phyloP scores from a whole-genome alignment of 2,113 vertebrate species.

The Cyprinodon variegatus region DNA sequence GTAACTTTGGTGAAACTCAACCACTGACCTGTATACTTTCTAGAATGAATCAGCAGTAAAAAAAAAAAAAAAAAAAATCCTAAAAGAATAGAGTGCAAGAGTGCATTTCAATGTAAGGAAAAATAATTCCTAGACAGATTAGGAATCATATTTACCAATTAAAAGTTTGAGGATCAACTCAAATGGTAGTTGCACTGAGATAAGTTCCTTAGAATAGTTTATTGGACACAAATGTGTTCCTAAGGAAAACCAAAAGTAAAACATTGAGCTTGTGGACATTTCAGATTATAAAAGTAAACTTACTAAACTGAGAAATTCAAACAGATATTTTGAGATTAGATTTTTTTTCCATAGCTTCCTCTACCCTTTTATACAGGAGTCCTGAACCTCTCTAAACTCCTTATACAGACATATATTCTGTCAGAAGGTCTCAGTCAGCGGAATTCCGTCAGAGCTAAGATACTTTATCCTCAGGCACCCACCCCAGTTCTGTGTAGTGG shows the following conservation, averaged over 20 bases:
- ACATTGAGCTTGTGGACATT: constrained; percentile 22
- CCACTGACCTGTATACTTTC: neutral
- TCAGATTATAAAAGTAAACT: constrained; percentile 6
- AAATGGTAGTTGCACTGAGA: constrained; percentile 9
- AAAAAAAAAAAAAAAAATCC: neutral
- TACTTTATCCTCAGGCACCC: constrained; percentile 42
- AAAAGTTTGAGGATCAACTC: constrained; percentile 49
- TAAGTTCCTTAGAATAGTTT: neutral
- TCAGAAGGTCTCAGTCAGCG: constrained; percentile 66
- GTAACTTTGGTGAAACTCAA: neutral
- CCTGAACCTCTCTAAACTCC: constrained; percentile 50
- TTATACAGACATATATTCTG: constrained; percentile 54
- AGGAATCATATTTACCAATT: neutral
- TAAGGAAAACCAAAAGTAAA: constrained; percentile 4
- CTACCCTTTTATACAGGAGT: constrained; percentile 34
- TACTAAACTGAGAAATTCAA: neutral
- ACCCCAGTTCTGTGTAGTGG: constrained; percentile 62
- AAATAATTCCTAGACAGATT: neutral
- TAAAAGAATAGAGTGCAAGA: neutral
- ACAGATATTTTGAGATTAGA: constrained; percentile 21
- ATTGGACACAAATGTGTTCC: neutral
- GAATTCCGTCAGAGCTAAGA: constrained; percentile 57
- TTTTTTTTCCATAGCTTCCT: constrained; percentile 46
- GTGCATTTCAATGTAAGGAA: neutral
- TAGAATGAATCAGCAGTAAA: neutral